A percentile compares a stretch with the other conserved stretches of the same genome.
Conservation (phyloP, 2,797 vertebrate genomes). For the Sebastes iracundus region DNA sequence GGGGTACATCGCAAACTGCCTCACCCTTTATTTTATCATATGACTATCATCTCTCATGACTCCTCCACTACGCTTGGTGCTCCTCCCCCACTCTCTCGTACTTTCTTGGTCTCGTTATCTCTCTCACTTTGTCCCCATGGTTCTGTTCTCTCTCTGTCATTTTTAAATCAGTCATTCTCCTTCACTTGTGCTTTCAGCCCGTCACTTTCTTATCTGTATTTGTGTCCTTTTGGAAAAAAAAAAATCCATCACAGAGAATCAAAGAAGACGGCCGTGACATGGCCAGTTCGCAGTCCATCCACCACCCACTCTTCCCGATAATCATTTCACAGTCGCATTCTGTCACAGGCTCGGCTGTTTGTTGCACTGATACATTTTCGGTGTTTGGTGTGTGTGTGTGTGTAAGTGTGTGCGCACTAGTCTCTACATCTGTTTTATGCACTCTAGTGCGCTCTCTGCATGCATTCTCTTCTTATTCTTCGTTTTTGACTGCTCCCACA, state of each 20-base stretch:
- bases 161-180: slow-evolving; percentile 42
- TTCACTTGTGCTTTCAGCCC: slow-evolving; percentile 18
- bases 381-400: not conserved
- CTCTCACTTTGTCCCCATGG: not conserved
- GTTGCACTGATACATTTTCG: slow-evolving; percentile 8
- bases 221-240: slow-evolving; percentile 46
- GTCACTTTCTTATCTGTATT: slow-evolving; percentile 54
- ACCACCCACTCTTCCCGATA: slow-evolving; percentile 36
- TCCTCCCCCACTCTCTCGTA: slow-evolving; percentile 2
- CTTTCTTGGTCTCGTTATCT: slow-evolving; percentile 5
- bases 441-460: not conserved
- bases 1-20: slow-evolving; percentile 42
- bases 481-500: not conserved
- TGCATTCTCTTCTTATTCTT: not conserved
- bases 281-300: slow-evolving; percentile 37
- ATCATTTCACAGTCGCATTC: slow-evolving; percentile 43
- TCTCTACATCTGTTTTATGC: slow-evolving; percentile 3
- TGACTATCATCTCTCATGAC: slow-evolving; percentile 50
- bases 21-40: slow-evolving; percentile 65
- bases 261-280: slow-evolving; percentile 44
- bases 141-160: slow-evolving; percentile 24
- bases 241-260: slow-evolving; percentile 45
- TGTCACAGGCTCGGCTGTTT: slow-evolving; percentile 31
- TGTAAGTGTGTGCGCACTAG: not conserved
- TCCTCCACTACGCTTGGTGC: slow-evolving; percentile 1